A percentile compares a stretch with the other conserved stretches of the same genome.
These are phyloP conservation scores for Rhogogaster chlorosoma DNA, from an alignment of 2,888 invertebrate genomes.

Conservation along the genomic window DNA sequence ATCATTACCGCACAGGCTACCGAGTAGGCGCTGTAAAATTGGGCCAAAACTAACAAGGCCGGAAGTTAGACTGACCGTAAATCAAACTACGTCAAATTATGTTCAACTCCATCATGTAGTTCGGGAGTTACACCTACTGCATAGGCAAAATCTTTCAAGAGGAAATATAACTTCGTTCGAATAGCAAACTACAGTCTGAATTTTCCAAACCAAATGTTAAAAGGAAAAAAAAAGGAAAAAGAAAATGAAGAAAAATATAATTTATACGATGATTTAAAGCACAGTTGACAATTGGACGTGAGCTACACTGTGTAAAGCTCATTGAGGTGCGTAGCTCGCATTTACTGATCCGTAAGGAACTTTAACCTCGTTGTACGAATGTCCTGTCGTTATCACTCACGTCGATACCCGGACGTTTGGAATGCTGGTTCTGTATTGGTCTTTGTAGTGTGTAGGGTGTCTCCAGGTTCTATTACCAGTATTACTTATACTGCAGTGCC, in stretches of 20 bases:
- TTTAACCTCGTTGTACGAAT: conserved; percentile 20
- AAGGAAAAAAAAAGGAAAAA: not conserved
- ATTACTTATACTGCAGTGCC: conserved; percentile 36
- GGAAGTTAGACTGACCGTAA: conserved; percentile 25
- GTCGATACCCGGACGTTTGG: not conserved
- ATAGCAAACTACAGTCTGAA: not conserved
- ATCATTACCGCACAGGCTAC: not conserved
- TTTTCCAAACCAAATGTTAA: not conserved
- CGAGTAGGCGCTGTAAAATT: conserved; percentile 31
- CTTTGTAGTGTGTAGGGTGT: not conserved
- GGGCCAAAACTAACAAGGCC: conserved; percentile 21
- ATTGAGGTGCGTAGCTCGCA: not conserved
- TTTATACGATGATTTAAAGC: not conserved
- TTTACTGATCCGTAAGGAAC: conserved; percentile 16
- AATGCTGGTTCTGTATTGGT: conserved; percentile 21
- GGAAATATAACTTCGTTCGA: not conserved
- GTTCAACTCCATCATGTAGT: conserved; percentile 46
- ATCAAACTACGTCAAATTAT: conserved; percentile 9
- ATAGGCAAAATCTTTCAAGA: not conserved
- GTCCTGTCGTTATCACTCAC: conserved; percentile 20
- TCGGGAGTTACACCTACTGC: not conserved
- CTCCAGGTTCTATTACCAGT: not conserved
- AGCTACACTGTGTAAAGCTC: not conserved
- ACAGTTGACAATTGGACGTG: not conserved
- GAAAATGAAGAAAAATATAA: not conserved